Conservation (phyloP, 2,113 vertebrate genomes). For the Ibidorhyncha struthersii region DNA sequence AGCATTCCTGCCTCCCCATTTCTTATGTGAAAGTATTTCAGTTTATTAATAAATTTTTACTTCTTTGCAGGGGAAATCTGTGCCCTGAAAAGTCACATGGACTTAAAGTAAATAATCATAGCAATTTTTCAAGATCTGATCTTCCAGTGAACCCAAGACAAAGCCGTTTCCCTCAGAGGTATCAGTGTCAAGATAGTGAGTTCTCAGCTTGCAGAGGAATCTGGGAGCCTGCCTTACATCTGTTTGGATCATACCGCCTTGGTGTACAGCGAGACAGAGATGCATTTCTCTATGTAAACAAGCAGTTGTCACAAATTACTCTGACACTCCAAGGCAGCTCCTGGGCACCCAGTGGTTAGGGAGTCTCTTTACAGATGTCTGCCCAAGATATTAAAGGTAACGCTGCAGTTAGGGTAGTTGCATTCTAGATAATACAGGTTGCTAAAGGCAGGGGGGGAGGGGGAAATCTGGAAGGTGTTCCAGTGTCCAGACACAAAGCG, state of each 20-base stretch:
- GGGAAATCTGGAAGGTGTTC: not conserved
- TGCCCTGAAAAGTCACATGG: slow-evolving; percentile 39
- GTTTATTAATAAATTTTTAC: slow-evolving; percentile 54
- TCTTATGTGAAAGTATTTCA: not conserved
- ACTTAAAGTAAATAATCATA: not conserved
- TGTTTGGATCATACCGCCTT: not conserved
- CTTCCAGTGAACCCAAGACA: not conserved
- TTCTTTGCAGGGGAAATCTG: slow-evolving; percentile 63
- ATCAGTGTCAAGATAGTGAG: not conserved
- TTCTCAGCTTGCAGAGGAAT: not conserved
- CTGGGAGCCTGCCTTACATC: not conserved
- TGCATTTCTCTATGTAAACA: fast-evolving
- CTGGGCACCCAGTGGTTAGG: not conserved
- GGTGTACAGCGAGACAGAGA: not conserved
- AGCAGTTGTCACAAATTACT: not conserved
- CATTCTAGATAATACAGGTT: not conserved
- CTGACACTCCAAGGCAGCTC: not conserved
- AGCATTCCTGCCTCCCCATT: not conserved
- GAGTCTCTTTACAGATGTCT: not conserved
- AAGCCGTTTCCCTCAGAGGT: not conserved
- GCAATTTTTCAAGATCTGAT: not conserved
- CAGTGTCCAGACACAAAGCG: not conserved
- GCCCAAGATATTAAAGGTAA: not conserved
- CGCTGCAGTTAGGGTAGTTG: not conserved
- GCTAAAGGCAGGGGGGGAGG: not conserved